Conservation (phyloP, 2,113 vertebrate genomes). For the Motacilla alba region DNA sequence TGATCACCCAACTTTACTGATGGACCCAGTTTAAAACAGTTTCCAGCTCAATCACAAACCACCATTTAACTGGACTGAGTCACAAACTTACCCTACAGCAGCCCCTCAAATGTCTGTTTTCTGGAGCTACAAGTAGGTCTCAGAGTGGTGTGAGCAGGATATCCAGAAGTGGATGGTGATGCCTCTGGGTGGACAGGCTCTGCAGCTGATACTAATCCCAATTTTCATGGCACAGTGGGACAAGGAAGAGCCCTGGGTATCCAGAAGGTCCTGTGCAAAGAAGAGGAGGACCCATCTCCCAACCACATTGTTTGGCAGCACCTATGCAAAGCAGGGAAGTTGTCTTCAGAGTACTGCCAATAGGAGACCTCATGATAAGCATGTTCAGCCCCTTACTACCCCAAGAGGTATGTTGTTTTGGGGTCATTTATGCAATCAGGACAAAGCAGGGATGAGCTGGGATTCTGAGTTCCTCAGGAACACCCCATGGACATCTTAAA, state of each 20-base stretch:
- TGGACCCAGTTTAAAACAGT: neutral
- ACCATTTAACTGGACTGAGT: neutral
- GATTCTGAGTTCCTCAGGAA: neutral
- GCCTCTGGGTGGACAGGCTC: neutral
- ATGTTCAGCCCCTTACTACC: neutral
- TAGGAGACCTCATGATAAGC: rapidly evolving
- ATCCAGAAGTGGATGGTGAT: rapidly evolving
- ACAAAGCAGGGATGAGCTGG: neutral
- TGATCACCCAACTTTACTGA: neutral
- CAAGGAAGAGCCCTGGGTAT: neutral
- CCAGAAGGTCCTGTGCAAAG: neutral
- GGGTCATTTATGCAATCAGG: neutral
- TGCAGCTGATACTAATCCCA: neutral
- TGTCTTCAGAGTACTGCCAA: neutral
- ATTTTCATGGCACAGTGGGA: neutral
- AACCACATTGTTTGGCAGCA: neutral
- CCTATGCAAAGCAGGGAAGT: neutral
- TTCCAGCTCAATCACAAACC: neutral
- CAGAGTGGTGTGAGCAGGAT: neutral
- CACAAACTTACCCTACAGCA: neutral
- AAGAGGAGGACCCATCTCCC: neutral
- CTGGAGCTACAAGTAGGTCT: neutral
- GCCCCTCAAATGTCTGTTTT: neutral
- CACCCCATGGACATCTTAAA: neutral
- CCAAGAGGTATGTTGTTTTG: rapidly evolving